Percentiles rank a stretch among this genome's conserved stretches.
phyloP scores from a whole-genome alignment of 1,140 invertebrate genomes.

The Eulimnadia texana region DNA sequence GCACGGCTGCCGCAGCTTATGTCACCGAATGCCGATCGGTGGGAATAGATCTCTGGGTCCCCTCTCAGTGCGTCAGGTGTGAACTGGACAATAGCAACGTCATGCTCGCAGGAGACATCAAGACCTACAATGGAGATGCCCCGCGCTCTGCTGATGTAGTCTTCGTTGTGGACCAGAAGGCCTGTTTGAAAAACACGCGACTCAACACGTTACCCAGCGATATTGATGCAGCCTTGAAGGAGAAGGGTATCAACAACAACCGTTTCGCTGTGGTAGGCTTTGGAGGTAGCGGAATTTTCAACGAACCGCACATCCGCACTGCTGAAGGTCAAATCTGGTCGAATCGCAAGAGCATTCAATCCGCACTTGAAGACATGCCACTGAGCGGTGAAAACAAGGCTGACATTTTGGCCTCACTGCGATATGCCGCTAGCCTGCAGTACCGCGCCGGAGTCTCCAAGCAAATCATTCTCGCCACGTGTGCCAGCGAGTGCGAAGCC shows the following conservation, averaged over 20 bases:
- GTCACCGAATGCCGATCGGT: conserved; percentile 28
- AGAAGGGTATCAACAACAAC: conserved; percentile 27
- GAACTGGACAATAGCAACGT: conserved; percentile 24
- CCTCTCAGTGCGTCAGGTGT: conserved; percentile 30
- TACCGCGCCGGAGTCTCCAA: conserved; percentile 37
- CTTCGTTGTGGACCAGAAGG: conserved; percentile 35
- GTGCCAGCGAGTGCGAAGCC: conserved; percentile 25
- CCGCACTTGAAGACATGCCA: conserved; percentile 20
- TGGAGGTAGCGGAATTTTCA: conserved; percentile 28
- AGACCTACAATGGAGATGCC: conserved; percentile 22
- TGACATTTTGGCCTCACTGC: conserved; percentile 29
- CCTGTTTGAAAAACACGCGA: conserved; percentile 23
- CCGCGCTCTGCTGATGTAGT: conserved; percentile 34
- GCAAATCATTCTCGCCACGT: conserved; percentile 33
- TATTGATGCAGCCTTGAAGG: conserved; percentile 28
- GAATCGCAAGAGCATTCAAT: conserved; percentile 15
- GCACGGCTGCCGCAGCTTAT: conserved; percentile 32
- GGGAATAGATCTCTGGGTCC: conserved; percentile 30
- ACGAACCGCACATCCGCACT: conserved; percentile 29
- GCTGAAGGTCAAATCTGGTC: conserved; percentile 31
- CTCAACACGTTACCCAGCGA: conserved; percentile 19
- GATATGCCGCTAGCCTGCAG: conserved; percentile 31
- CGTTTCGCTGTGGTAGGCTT: conserved; percentile 37
- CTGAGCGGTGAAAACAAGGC: conserved; percentile 17
- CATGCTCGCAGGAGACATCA: conserved; percentile 26